phyloP scores from a whole-genome alignment of 2,797 vertebrate species.

The Selene dorsalis region DNA sequence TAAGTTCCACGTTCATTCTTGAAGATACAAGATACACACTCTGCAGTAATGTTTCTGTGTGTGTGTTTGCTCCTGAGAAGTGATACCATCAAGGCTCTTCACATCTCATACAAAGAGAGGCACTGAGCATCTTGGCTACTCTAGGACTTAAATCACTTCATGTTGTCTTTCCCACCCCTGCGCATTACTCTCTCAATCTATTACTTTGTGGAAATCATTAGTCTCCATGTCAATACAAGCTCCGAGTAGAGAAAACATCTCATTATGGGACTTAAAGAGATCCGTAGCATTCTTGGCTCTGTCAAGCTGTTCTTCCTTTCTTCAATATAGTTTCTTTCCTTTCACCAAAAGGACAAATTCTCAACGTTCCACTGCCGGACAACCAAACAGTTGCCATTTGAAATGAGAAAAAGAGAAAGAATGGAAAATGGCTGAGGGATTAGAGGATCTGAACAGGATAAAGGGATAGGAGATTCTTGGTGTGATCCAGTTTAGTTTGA shows the following conservation, averaged over 20 bases:
- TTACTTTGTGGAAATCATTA: slow-evolving; percentile 83
- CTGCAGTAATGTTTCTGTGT: slow-evolving; percentile 19
- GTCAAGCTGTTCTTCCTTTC: slow-evolving; percentile 82
- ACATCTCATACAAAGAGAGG: slow-evolving; percentile 58
- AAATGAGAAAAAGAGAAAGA: slow-evolving; percentile 79
- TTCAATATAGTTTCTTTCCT: slow-evolving; percentile 82
- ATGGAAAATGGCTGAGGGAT: slow-evolving; percentile 83
- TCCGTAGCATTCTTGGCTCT: slow-evolving; percentile 83
- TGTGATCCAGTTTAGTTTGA: slow-evolving; percentile 88
- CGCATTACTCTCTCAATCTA: slow-evolving; percentile 78
- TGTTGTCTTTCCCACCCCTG: slow-evolving; percentile 81
- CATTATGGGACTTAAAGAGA: slow-evolving; percentile 85
- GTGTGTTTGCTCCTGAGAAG: slow-evolving; percentile 49
- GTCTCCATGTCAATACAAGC: slow-evolving; percentile 82
- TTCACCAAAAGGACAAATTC: slow-evolving; percentile 81
- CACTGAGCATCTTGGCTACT: slow-evolving; percentile 71
- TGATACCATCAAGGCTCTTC: slow-evolving; percentile 60
- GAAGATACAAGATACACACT: slow-evolving; percentile 19
- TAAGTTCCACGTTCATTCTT: slow-evolving; percentile 5
- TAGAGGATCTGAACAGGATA: slow-evolving; percentile 85
- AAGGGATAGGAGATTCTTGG: slow-evolving; percentile 85
- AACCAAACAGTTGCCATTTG: slow-evolving; percentile 85
- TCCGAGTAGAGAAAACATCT: slow-evolving; percentile 83
- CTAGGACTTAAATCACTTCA: slow-evolving; percentile 68
- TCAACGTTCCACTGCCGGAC: slow-evolving; percentile 85